Percentiles rank a stretch among this genome's conserved stretches.
phyloP scores from a whole-genome alignment of 2,113 vertebrate species.

The Malurus cyaneus region DNA sequence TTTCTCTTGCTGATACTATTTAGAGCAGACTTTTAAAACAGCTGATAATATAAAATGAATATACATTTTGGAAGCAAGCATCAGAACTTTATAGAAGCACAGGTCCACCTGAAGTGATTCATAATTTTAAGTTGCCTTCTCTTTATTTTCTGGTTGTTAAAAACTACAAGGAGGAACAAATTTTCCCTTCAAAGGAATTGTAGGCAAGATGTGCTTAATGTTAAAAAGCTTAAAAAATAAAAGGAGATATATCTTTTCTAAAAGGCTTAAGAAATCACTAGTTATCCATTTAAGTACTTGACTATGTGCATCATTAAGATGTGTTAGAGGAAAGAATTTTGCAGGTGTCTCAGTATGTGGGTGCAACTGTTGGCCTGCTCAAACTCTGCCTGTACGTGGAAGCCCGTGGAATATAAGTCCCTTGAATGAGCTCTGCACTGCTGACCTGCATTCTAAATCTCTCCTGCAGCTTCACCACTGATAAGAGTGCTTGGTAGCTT shows the following conservation, averaged over 20 bases:
- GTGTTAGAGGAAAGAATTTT: not conserved
- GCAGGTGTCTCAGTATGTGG: not conserved
- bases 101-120: not conserved
- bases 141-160: not conserved
- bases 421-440: conserved; percentile 2
- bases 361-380: not conserved
- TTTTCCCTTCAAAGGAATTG: not conserved
- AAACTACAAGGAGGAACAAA: not conserved
- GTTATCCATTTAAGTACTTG: not conserved
- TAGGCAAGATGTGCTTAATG: not conserved
- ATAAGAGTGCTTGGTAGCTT: not conserved
- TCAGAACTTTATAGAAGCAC: not conserved
- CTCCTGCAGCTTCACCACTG: not conserved
- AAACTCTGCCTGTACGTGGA: not conserved
- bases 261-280: not conserved
- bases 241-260: not conserved
- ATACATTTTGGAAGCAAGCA: not conserved
- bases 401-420: not conserved
- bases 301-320: not conserved
- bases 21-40: not conserved
- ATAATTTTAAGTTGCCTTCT: not conserved
- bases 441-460: not conserved
- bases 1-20: not conserved
- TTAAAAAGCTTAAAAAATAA: not conserved
- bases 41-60: not conserved